Percentiles rank a stretch among this genome's conserved stretches.
phyloP scores from a whole-genome alignment of 1,140 invertebrate species.

The Tachypleus tridentatus region DNA sequence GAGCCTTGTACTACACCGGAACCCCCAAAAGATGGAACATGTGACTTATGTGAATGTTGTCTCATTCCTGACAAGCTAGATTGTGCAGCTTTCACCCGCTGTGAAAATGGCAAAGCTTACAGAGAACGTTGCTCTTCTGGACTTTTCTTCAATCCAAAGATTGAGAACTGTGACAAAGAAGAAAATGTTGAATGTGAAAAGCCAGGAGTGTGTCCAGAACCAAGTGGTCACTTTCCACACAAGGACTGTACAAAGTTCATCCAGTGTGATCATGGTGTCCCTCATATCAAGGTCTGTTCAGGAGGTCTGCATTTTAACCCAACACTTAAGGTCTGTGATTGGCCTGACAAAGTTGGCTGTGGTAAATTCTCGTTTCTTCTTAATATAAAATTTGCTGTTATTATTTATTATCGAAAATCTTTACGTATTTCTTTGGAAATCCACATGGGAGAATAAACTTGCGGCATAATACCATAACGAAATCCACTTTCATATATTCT shows the following conservation, averaged over 20 bases:
- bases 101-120: constrained; percentile 4
- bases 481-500: too few relatives aligned
- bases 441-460: neutral
- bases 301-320: constrained; percentile 26
- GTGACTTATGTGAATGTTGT: constrained; percentile 6
- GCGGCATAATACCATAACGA: neutral
- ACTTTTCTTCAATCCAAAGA: constrained; percentile 10
- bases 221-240: constrained; percentile 18
- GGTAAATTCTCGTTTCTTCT: constrained; percentile 2
- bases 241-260: constrained; percentile 27
- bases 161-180: constrained; percentile 7
- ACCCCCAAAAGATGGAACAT: constrained; percentile 5
- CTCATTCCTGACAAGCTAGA: constrained; percentile 3
- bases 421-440: constrained; percentile 17
- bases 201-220: neutral
- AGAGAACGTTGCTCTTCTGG: neutral
- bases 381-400: too few relatives aligned
- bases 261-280: constrained; percentile 26
- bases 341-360: constrained; percentile 23
- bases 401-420: constrained; percentile 23
- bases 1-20: neutral
- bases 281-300: constrained; percentile 27
- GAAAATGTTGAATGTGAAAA: constrained; percentile 8
- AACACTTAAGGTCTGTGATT: constrained; percentile 22
- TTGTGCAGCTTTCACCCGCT: constrained; percentile 4